These are phyloP conservation scores for Limenitis camilla DNA, from an alignment of 2,888 invertebrate genomes.

Conservation along the genomic window DNA sequence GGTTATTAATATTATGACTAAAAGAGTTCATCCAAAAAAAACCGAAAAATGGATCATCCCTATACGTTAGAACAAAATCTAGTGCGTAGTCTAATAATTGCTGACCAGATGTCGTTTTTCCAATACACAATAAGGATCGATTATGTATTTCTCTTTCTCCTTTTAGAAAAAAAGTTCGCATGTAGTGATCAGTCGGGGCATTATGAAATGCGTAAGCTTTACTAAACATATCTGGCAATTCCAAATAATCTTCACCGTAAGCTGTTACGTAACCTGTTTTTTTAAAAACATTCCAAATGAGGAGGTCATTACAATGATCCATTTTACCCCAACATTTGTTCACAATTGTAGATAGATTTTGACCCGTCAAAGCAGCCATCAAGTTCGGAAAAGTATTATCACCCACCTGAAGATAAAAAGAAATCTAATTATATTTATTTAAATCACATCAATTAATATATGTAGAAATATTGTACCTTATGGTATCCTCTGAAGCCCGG, in stretches of 20 bases:
- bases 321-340: constrained; percentile 64
- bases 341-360: constrained; percentile 68
- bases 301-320: constrained; percentile 80
- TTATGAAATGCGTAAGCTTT: constrained; percentile 76
- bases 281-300: constrained; percentile 86
- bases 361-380: constrained; percentile 86
- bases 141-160: constrained; percentile 75
- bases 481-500: constrained; percentile 83
- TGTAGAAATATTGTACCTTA: too few relatives aligned
- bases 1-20: constrained; percentile 81
- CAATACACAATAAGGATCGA: constrained; percentile 53
- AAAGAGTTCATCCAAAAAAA: constrained; percentile 87
- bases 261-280: constrained; percentile 83
- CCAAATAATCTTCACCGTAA: constrained; percentile 84
- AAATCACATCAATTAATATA: too few relatives aligned
- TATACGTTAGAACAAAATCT: constrained; percentile 78
- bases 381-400: constrained; percentile 95
- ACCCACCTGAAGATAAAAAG: constrained; percentile 73
- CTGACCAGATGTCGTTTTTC: constrained; percentile 77
- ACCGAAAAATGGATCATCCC: constrained; percentile 79
- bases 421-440: too few relatives aligned
- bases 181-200: constrained; percentile 87
- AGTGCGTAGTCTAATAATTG: constrained; percentile 80
- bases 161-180: constrained; percentile 82
- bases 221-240: constrained; percentile 79